Conservation (phyloP, 1,140 invertebrate genomes). For the Hyles vespertilio region DNA sequence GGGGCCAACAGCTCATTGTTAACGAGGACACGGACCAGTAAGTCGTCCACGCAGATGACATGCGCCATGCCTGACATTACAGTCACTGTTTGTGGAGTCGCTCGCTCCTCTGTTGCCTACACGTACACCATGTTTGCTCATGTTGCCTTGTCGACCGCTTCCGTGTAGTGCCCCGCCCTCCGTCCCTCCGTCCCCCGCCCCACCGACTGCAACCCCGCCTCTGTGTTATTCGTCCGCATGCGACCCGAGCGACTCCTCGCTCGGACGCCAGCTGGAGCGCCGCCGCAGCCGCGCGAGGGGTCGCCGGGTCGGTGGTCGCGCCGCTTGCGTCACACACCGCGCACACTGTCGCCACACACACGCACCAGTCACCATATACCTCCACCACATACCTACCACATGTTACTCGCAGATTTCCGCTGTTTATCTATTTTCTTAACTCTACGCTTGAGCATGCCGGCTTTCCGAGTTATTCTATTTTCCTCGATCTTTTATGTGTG, state of each 20-base stretch:
- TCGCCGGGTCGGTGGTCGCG: too few relatives aligned
- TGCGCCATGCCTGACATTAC: constrained; percentile 51
- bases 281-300: too few relatives aligned
- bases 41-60: constrained; percentile 77
- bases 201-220: not conserved
- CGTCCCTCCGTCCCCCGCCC: not conserved
- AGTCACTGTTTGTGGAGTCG: constrained; percentile 55
- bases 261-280: too few relatives aligned
- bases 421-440: constrained; percentile 16
- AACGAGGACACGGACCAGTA: constrained; percentile 97
- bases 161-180: not conserved
- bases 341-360: not conserved
- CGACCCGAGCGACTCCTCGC: too few relatives aligned
- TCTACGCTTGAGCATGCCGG: constrained; percentile 34
- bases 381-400: too few relatives aligned
- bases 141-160: constrained; percentile 8
- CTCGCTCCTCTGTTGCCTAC: constrained; percentile 51
- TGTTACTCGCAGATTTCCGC: constrained; percentile 10
- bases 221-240: not conserved
- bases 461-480: constrained; percentile 20
- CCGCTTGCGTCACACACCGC: too few relatives aligned
- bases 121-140: constrained; percentile 22
- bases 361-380: not conserved
- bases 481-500: constrained; percentile 10
- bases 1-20: constrained; percentile 97